Conservation (phyloP, 1,140 invertebrate species). For the Andrena cerasifolii region DNA sequence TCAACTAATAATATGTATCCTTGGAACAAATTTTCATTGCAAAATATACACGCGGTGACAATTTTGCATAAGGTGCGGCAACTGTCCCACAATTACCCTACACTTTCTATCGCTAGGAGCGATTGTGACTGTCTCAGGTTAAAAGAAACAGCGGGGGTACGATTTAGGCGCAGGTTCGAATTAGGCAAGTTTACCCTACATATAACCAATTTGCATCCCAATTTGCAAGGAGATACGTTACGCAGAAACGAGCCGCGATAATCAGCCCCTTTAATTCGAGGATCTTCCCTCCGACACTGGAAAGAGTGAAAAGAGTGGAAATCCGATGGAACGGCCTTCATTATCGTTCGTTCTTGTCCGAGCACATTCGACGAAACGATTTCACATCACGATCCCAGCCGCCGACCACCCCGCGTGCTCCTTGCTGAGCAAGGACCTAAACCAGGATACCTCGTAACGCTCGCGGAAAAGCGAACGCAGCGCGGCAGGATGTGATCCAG, state of each 20-base stretch:
- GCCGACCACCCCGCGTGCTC: constrained; percentile 2
- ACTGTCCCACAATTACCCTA: no score
- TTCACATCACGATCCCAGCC: constrained; percentile 60
- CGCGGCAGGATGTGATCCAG: constrained; percentile 62
- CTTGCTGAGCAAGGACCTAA: constrained; percentile 57
- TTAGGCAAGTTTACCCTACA: no score
- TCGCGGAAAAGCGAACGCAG: constrained; percentile 63
- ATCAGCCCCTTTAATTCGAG: constrained; percentile 25
- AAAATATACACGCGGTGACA: no score
- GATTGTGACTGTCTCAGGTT: no score
- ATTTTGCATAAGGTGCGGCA: no score
- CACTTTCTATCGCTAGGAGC: no score
- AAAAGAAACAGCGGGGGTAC: no score
- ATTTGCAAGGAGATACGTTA: no score
- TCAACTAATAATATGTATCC: no score
- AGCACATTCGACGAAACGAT: constrained; percentile 63
- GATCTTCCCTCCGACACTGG: constrained; percentile 11
- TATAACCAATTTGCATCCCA: no score
- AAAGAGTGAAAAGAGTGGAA: neutral
- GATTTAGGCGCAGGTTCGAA: no score
- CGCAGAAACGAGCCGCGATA: neutral
- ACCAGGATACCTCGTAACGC: constrained; percentile 45
- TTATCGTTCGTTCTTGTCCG: constrained; percentile 21
- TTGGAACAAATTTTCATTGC: no score
- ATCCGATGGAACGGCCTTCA: constrained; percentile 18